Evolutionary conservation across 2,797 vertebrate genomes (phyloP), one percentile per base, ranked within the genome.

Genomic region (Sebastes taczanowskii): DNA sequence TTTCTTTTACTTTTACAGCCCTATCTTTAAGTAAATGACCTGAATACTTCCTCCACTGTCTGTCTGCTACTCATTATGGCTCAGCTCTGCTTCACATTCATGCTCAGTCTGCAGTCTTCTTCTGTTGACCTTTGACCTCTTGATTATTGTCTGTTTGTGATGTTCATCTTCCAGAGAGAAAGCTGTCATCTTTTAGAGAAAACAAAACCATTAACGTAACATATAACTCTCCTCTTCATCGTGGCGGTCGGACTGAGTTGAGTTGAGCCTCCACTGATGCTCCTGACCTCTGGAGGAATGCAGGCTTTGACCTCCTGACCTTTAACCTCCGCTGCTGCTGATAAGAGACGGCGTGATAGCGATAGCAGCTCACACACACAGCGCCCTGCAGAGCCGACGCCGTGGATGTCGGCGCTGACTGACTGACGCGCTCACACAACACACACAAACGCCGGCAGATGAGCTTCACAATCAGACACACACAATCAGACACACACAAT

Each of bases 281-380:
- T 82, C 59, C 78, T 76, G 80, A 87, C 81, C 80, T 25, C 52
- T 23, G 74, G 8, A 77, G 89, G 91, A 91, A 91, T 93, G 87
- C 74, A 53, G 70, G 76, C 75, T 81, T 38, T 77, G 83, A 82
- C 88, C 89, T 67, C 30, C 30, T 22, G 73, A 86, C 85, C 84
- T 81, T 38, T 89, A 9, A 87, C 90, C 87, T 63, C 71, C 20
- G 35, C 8, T 3, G 38, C 6, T 22, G 71, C 65, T 59, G 89
- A 92, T 92, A 94, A 85, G 81, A 74, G 69, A 18, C 55, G 72
- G 23, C 79, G 35, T 85, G 81, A 82, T 22, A 30, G 79, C 30
- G 86, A 88, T 85, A 80, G 81, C 69, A 9, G 63, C 84, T 78
- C 80, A 53, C 82, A 59, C 82, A 59, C 77, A 70, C 78, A 53